These are phyloP conservation scores for Sinocyclocheilus maitianheensis DNA, from an alignment of 2,113 vertebrate species.

Conservation along the genomic window DNA sequence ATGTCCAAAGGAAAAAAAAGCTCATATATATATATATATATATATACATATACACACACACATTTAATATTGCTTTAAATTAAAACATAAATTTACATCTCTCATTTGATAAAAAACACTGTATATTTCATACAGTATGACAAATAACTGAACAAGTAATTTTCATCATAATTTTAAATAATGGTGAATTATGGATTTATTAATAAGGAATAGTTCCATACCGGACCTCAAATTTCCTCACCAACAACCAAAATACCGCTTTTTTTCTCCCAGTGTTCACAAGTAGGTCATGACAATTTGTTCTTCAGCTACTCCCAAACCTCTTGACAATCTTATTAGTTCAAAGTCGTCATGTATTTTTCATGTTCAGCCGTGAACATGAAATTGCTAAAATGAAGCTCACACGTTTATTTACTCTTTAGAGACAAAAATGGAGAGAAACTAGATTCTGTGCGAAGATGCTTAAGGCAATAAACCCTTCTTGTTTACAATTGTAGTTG, in stretches of 20 bases:
- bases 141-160: neutral
- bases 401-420: neutral
- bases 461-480: slow-evolving; percentile 18
- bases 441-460: neutral
- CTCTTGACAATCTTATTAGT: neutral
- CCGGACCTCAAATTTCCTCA: neutral
- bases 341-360: neutral
- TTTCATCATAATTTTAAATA: neutral
- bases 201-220: neutral
- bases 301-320: neutral
- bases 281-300: neutral
- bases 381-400: neutral
- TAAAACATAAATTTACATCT: no score
- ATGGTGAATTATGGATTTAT: neutral
- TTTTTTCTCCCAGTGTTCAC: neutral
- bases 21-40: no score
- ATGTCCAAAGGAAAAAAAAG: no score
- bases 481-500: neutral
- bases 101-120: no score
- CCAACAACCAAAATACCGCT: neutral
- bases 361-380: neutral
- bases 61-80: neutral
- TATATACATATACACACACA: no score
- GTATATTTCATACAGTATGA: no score
- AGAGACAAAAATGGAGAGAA: neutral